Percentiles rank a stretch among this genome's conserved stretches.
Conservation (phyloP, 2,797 vertebrate species). For the Hemibagrus guttatus region DNA sequence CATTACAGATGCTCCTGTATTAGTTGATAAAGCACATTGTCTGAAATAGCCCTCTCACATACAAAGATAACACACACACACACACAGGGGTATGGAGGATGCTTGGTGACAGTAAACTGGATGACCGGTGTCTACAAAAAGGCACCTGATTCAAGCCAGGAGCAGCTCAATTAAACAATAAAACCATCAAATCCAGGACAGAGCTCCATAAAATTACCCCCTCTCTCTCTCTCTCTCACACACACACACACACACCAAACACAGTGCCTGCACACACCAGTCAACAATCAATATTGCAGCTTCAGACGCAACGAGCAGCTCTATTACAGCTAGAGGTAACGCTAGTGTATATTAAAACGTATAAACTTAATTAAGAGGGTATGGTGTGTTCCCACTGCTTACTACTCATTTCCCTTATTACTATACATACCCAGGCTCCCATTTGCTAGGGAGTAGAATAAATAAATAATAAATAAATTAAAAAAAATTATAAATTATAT, state of each 20-base stretch:
- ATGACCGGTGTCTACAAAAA: neutral
- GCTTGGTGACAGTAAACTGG: neutral
- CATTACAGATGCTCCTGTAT: neutral
- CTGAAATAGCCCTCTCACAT: neutral
- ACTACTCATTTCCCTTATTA: neutral
- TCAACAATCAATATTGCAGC: neutral
- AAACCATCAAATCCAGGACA: conserved; percentile 1
- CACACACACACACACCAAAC: conserved; percentile 1
- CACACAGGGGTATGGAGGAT: neutral
- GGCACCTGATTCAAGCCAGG: neutral
- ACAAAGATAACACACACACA: neutral
- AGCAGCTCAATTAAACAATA: conserved; percentile 27
- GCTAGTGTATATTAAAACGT: too few relatives aligned
- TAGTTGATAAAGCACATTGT: neutral
- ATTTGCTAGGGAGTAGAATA: too few relatives aligned
- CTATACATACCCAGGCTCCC: too few relatives aligned
- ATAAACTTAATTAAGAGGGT: neutral
- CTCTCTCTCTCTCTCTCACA: neutral
- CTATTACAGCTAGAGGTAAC: neutral
- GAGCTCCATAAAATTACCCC: neutral
- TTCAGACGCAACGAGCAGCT: neutral
- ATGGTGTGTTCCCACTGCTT: neutral
- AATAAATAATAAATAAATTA: too few relatives aligned
- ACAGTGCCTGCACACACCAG: neutral
- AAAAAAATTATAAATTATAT: too few relatives aligned